Conservation (phyloP, 2,113 vertebrate genomes). For the Dipodomys spectabilis region DNA sequence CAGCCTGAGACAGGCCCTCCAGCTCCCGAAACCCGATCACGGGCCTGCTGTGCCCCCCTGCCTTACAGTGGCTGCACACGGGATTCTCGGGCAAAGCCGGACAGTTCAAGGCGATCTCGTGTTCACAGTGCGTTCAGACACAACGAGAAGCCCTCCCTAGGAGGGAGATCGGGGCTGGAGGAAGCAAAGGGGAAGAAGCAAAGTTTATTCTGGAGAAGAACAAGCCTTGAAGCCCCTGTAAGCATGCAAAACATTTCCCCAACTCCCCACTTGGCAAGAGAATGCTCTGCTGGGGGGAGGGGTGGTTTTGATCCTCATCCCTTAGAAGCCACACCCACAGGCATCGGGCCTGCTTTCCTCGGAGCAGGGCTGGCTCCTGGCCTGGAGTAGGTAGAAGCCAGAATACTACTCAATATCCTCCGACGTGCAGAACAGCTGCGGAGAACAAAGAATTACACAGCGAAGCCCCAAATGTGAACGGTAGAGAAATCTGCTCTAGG, state of each 20-base stretch:
- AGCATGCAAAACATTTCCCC: rapidly evolving
- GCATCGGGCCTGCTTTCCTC: neutral
- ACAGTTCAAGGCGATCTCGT: conserved; percentile 60
- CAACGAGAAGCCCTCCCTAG: neutral
- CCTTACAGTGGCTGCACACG: conserved; percentile 55
- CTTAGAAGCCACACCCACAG: neutral
- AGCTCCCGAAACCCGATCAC: conserved; percentile 77
- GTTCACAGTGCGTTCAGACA: conserved; percentile 38
- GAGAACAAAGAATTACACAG: rapidly evolving
- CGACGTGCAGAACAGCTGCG: rapidly evolving
- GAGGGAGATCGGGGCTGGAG: neutral
- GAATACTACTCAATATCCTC: neutral
- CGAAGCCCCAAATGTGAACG: rapidly evolving
- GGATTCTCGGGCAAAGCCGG: conserved; percentile 50
- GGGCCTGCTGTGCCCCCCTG: conserved; percentile 76
- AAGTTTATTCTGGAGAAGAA: neutral
- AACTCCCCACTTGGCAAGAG: neutral
- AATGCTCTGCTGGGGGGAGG: neutral
- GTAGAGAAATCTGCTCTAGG: neutral
- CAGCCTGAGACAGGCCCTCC: conserved; percentile 70
- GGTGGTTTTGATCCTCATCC: rapidly evolving
- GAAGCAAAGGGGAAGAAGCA: neutral
- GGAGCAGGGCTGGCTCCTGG: rapidly evolving
- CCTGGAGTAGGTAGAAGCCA: neutral
- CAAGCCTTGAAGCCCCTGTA: rapidly evolving